Conservation (phyloP, 2,888 invertebrate species). For the Eilema depressum region DNA sequence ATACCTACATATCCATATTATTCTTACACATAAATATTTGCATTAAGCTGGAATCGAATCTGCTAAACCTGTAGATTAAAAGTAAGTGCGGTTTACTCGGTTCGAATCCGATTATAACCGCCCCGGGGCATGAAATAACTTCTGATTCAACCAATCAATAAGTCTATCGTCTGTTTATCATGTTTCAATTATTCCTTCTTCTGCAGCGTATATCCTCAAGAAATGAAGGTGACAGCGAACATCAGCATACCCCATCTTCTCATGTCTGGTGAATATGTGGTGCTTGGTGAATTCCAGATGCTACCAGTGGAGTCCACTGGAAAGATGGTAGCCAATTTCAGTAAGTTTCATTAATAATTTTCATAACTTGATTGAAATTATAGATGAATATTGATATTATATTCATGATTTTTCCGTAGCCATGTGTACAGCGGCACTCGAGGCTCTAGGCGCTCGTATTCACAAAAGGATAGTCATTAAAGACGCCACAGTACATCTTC, state of each 20-base stretch:
- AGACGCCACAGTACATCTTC: conserved; percentile 83
- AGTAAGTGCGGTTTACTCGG: no score
- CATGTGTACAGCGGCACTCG: conserved; percentile 73
- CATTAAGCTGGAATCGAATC: no score
- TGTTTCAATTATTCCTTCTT: neutral
- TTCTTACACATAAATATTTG: no score
- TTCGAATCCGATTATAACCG: no score
- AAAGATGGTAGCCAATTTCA: conserved; percentile 86
- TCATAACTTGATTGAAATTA: neutral
- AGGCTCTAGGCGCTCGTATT: conserved; percentile 75
- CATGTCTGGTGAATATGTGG: conserved; percentile 79
- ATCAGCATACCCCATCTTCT: conserved; percentile 76
- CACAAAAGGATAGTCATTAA: conserved; percentile 78
- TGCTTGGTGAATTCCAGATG: conserved; percentile 86
- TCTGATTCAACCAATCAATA: no score
- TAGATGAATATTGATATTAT: neutral
- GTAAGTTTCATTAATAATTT: conserved; percentile 70
- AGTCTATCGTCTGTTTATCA: neutral
- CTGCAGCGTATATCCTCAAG: conserved; percentile 78
- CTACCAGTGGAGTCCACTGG: conserved; percentile 87
- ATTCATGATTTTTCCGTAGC: conserved; percentile 54
- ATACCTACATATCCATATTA: no score
- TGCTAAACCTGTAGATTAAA: no score
- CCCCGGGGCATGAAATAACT: no score
- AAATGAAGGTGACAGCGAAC: conserved; percentile 76